Evolutionary conservation across 2,888 invertebrate genomes (phyloP).

Genomic region (Chrysodeixis includens): DNA sequence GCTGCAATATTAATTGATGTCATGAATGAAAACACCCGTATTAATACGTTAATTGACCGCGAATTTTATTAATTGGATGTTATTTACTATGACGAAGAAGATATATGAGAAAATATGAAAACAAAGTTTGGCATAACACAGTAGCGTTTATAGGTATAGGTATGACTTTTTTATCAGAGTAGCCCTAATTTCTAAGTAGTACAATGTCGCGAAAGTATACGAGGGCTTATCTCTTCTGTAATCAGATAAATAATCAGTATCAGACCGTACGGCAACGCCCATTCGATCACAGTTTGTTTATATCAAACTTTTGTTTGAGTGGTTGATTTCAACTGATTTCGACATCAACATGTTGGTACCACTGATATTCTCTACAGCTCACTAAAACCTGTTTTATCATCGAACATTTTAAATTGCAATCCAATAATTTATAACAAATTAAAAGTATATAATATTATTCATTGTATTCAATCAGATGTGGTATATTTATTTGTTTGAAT

Average conservation of each 20-base stretch:
- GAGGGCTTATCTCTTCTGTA: conserved; percentile 76
- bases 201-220: conserved; percentile 66
- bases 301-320: conserved; percentile 53
- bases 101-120: conserved; percentile 24
- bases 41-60: conserved; percentile 21
- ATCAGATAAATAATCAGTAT: conserved; percentile 79
- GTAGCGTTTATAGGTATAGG: conserved; percentile 16
- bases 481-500: no score
- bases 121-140: conserved; percentile 38
- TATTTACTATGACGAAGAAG: conserved; percentile 29
- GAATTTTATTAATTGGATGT: conserved; percentile 18
- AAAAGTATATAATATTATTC: no score
- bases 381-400: not conserved
- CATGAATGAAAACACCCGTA: conserved; percentile 70
- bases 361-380: conserved; percentile 36
- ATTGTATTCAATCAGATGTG: no score
- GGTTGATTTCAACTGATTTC: conserved; percentile 47
- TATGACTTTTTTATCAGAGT: conserved; percentile 60
- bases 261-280: conserved; percentile 81
- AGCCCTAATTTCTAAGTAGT: conserved; percentile 74
- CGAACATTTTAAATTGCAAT: no score
- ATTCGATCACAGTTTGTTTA: conserved; percentile 76
- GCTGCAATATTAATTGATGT: conserved; percentile 33
- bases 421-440: no score
- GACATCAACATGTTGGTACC: conserved; percentile 40